Percentiles rank a stretch among this genome's conserved stretches.
phyloP scores from a whole-genome alignment of 2,888 invertebrate genomes.

The Tenthredo amoena region DNA sequence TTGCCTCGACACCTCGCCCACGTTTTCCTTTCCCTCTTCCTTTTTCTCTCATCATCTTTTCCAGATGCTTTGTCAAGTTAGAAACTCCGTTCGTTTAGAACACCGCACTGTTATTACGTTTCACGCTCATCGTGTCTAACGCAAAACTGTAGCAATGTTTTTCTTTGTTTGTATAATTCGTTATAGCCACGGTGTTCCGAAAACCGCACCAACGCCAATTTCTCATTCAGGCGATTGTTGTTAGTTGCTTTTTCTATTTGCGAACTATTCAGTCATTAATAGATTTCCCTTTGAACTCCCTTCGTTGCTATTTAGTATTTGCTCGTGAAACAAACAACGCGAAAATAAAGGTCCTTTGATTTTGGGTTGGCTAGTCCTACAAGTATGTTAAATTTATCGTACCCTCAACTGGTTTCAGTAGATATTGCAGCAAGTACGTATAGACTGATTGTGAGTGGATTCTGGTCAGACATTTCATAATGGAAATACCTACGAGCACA shows the following conservation, averaged over 20 bases:
- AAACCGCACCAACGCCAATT: not conserved
- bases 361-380: not conserved
- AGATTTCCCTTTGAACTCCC: not conserved
- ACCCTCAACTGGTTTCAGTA: not conserved
- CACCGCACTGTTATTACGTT: not conserved
- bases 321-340: not conserved
- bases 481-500: slow-evolving; percentile 9
- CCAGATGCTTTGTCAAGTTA: slow-evolving; percentile 22
- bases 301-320: slow-evolving; percentile 3
- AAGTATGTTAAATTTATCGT: not conserved
- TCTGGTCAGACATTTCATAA: slow-evolving; percentile 45
- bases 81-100: slow-evolving; percentile 2
- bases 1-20: slow-evolving; percentile 26
- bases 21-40: not conserved
- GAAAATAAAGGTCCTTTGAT: not conserved
- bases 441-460: slow-evolving; percentile 20
- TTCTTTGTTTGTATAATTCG: not conserved
- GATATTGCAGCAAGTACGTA: not conserved
- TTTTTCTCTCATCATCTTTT: not conserved
- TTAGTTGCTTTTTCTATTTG: not conserved
- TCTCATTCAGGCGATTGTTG: not conserved
- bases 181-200: not conserved
- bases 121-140: not conserved
- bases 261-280: slow-evolving; percentile 2
- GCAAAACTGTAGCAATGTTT: not conserved